These are phyloP conservation scores for Alethe diademata DNA, from an alignment of 2,113 vertebrate species.

Conservation along the genomic window DNA sequence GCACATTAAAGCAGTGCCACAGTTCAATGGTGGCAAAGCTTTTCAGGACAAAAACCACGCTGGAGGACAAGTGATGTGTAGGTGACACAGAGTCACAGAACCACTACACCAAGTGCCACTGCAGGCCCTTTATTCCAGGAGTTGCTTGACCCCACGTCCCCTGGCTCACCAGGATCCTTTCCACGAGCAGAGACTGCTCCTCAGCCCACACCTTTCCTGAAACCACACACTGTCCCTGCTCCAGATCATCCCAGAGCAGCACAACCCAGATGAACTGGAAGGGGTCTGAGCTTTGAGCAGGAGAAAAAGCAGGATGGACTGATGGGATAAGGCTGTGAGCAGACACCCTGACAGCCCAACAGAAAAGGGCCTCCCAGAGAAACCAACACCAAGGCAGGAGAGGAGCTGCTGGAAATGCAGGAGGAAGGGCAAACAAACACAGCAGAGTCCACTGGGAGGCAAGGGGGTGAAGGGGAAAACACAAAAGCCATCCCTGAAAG, in stretches of 20 bases:
- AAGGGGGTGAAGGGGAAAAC: not conserved
- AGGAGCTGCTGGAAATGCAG: not conserved
- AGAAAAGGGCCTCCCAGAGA: not conserved
- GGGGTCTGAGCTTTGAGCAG: accelerated
- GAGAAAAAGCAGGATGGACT: not conserved
- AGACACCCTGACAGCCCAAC: not conserved
- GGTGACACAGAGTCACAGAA: not conserved
- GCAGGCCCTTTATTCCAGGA: not conserved
- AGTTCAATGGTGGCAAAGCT: not conserved
- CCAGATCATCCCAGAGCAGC: not conserved
- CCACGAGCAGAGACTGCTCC: not conserved
- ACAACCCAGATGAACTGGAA: not conserved
- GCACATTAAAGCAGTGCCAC: not conserved
- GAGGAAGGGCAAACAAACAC: not conserved
- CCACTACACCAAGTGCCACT: accelerated
- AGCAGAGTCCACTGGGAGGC: not conserved
- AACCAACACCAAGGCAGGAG: not conserved
- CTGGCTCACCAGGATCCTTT: not conserved
- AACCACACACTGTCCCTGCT: not conserved
- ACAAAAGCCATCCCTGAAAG: not conserved
- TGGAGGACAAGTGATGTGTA: not conserved
- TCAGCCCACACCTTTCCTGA: not conserved
- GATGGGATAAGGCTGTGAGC: not conserved
- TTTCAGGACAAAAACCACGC: not conserved
- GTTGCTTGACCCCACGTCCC: accelerated